Percentiles rank a stretch among this genome's conserved stretches.
Evolutionary conservation across 2,888 invertebrate genomes (phyloP).

Genomic region (Drosophila macrospina): DNA sequence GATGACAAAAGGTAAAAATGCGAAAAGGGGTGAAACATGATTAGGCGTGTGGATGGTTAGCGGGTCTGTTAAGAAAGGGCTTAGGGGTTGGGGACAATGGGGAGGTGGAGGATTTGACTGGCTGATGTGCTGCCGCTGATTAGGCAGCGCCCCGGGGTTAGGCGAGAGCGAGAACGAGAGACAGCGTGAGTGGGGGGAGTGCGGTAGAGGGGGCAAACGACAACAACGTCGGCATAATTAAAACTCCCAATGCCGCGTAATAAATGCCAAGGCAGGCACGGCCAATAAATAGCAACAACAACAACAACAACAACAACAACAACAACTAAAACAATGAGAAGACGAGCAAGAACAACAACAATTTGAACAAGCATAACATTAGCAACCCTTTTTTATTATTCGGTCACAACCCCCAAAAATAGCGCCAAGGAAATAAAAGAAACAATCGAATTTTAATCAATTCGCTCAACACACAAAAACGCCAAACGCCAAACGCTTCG

Average conservation of each 20-base stretch:
- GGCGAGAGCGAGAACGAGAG: not conserved
- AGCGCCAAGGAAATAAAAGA: conserved; percentile 68
- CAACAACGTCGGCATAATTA: conserved; percentile 70
- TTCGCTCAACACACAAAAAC: conserved; percentile 69
- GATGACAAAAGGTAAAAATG: conserved; percentile 69
- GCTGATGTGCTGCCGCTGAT: conserved; percentile 75
- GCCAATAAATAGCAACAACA: conserved; percentile 78
- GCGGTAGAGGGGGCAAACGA: conserved; percentile 23
- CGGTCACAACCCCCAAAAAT: conserved; percentile 16
- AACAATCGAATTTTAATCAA: conserved; percentile 85
- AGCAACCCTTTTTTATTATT: conserved; percentile 61
- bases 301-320: conserved; percentile 34
- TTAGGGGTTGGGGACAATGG: conserved; percentile 10
- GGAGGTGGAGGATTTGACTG: conserved; percentile 29
- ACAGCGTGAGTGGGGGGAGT: not conserved
- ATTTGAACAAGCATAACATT: conserved; percentile 40
- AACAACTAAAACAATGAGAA: conserved; percentile 16
- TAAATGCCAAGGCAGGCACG: conserved; percentile 81
- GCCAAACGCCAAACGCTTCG: conserved; percentile 49
- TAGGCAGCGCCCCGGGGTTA: conserved; percentile 67
- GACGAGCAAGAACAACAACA: conserved; percentile 27
- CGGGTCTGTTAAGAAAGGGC: conserved; percentile 17
- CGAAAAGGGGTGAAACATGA: conserved; percentile 78
- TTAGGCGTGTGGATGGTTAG: conserved; percentile 68
- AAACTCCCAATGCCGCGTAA: conserved; percentile 77